Percentiles rank a stretch among this genome's conserved stretches.
Evolutionary conservation across 2,113 vertebrate species (phyloP).

Genomic region (Strigops habroptila): DNA sequence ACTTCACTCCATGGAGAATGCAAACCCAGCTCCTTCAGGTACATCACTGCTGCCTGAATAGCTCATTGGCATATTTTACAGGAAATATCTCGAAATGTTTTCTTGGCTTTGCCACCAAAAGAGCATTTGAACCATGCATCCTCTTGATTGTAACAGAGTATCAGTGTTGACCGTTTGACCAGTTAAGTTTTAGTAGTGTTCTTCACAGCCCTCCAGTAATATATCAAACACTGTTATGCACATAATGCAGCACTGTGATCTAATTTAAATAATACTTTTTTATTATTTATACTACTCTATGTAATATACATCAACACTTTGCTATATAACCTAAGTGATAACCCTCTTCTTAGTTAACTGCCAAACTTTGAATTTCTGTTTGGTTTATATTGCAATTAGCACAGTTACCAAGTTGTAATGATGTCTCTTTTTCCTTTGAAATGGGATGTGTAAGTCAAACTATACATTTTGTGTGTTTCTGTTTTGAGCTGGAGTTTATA

Average conservation of each 20-base stretch:
- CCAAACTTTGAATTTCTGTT: conserved; percentile 72
- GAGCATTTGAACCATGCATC: conserved; percentile 66
- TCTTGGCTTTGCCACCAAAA: conserved; percentile 71
- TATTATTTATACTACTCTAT: conserved; percentile 85
- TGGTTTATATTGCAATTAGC: conserved; percentile 76
- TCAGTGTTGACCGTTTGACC: conserved; percentile 74
- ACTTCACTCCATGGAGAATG: conserved; percentile 62
- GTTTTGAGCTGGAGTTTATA: conserved; percentile 65
- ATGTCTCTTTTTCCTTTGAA: conserved; percentile 71
- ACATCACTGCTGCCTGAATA: conserved; percentile 55
- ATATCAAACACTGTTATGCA: conserved; percentile 85
- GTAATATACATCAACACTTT: conserved; percentile 83
- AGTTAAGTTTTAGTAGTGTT: conserved; percentile 70
- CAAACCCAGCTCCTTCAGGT: conserved; percentile 54
- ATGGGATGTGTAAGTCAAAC: conserved; percentile 74
- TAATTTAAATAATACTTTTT: conserved; percentile 87
- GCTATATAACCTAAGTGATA: conserved; percentile 80
- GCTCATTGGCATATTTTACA: conserved; percentile 41
- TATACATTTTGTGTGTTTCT: conserved; percentile 72
- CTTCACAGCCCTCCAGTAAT: conserved; percentile 77
- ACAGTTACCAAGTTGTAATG: conserved; percentile 74
- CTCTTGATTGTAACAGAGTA: conserved; percentile 69
- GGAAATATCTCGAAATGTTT: conserved; percentile 46
- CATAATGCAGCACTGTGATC: conserved; percentile 84
- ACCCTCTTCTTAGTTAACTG: conserved; percentile 76